These are phyloP conservation scores for Mactromeris polynyma DNA, from an alignment of 2,888 invertebrate genomes.

Conservation along the genomic window DNA sequence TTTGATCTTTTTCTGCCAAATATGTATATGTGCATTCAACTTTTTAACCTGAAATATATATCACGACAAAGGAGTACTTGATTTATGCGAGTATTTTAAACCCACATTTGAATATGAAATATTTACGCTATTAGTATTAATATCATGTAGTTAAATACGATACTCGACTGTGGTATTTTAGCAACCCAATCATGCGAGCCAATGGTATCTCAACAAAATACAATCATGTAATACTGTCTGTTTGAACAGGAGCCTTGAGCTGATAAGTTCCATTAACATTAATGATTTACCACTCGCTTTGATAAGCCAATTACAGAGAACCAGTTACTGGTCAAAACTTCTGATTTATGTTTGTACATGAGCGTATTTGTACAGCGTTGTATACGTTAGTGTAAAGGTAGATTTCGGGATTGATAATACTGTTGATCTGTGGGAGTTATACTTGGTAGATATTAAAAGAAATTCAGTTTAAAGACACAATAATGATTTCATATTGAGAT, in stretches of 20 bases:
- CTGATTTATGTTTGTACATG: neutral
- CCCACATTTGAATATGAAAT: constrained; percentile 10
- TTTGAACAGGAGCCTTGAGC: constrained; percentile 12
- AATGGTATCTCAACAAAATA: constrained; percentile 36
- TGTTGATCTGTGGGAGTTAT: neutral
- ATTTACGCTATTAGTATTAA: neutral
- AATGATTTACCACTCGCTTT: constrained; percentile 33
- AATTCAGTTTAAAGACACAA: neutral
- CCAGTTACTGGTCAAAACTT: neutral
- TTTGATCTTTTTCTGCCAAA: neutral
- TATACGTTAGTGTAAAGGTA: neutral
- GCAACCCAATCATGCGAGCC: constrained; percentile 39
- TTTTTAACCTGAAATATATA: neutral
- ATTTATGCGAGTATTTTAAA: constrained; percentile 11
- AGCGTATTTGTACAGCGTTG: neutral
- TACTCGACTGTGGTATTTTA: constrained; percentile 17
- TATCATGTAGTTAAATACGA: constrained; percentile 12
- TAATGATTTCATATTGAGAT: no score
- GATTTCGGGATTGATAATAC: neutral
- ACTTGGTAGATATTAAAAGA: neutral
- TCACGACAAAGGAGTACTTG: neutral
- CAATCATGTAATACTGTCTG: constrained; percentile 19
- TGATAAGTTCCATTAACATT: constrained; percentile 39
- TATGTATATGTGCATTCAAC: neutral
- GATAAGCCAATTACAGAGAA: neutral